phyloP scores from a whole-genome alignment of 92 coral and sea anemone species.

The Umimayanthus chanpuru region DNA sequence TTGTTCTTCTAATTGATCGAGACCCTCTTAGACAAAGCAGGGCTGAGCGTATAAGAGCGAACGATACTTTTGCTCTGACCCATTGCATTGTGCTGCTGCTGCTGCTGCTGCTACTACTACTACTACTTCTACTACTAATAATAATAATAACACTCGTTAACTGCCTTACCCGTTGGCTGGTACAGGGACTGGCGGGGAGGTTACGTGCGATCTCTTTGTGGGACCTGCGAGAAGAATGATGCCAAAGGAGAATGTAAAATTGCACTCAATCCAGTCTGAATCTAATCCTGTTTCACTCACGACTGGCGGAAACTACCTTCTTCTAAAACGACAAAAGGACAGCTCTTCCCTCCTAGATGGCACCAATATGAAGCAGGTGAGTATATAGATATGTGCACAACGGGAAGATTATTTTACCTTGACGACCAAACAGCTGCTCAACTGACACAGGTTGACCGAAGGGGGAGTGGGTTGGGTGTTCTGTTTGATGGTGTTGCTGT shows the following conservation, averaged over 20 bases:
- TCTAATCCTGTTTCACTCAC: too few species aligned
- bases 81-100: too few species aligned
- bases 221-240: slow-evolving; percentile 1
- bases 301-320: too few species aligned
- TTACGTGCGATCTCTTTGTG: neutral
- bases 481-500: neutral
- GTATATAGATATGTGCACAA: neutral
- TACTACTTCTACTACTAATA: too few species aligned
- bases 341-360: too few species aligned
- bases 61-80: too few species aligned
- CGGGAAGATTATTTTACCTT: slow-evolving; percentile 21
- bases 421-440: slow-evolving; percentile 58
- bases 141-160: neutral
- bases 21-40: too few species aligned
- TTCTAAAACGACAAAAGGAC: too few species aligned
- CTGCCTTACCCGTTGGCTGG: slow-evolving; percentile 36
- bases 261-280: neutral
- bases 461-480: slow-evolving; percentile 5
- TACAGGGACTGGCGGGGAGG: slow-evolving; percentile 1
- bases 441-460: slow-evolving; percentile 50
- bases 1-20: too few species aligned
- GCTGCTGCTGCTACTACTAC: too few species aligned
- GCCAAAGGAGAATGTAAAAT: neutral
- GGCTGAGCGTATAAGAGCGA: too few species aligned
- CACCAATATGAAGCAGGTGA: neutral